phyloP scores from a whole-genome alignment of 2,797 vertebrate genomes.

The Sarcoramphus papa region DNA sequence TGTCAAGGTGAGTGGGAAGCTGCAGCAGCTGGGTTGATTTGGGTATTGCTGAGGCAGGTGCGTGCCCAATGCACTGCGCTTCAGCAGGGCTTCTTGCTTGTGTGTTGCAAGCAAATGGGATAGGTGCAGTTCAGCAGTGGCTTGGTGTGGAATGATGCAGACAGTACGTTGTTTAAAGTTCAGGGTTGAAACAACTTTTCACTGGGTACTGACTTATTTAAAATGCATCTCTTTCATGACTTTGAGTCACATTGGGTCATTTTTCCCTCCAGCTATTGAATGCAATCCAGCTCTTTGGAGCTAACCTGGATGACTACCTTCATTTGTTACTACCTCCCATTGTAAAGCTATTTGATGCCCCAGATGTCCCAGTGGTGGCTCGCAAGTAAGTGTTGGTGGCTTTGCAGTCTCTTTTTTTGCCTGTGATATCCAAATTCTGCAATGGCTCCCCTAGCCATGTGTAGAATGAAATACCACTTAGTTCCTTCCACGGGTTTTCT shows the following conservation, averaged over 20 bases:
- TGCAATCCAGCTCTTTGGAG: slow-evolving; percentile 96
- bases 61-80: accelerated
- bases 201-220: neutral
- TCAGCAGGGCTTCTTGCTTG: neutral
- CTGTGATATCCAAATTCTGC: neutral
- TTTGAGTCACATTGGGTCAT: neutral
- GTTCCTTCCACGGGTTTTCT: neutral
- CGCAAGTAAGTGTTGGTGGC: slow-evolving; percentile 84
- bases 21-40: neutral
- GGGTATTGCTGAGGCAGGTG: neutral
- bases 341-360: slow-evolving; percentile 95
- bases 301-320: slow-evolving; percentile 97
- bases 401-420: neutral
- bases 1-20: slow-evolving; percentile 85
- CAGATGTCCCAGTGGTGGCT: slow-evolving; percentile 87
- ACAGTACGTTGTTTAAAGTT: neutral
- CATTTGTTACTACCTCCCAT: slow-evolving; percentile 95
- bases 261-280: slow-evolving; percentile 82
- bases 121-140: neutral
- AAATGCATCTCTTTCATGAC: neutral
- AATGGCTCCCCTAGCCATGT: accelerated
- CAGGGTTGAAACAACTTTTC: neutral
- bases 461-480: neutral
- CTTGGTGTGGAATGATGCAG: neutral
- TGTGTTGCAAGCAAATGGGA: neutral